Conservation (phyloP, 2,113 vertebrate species). For the Garra rufa region DNA sequence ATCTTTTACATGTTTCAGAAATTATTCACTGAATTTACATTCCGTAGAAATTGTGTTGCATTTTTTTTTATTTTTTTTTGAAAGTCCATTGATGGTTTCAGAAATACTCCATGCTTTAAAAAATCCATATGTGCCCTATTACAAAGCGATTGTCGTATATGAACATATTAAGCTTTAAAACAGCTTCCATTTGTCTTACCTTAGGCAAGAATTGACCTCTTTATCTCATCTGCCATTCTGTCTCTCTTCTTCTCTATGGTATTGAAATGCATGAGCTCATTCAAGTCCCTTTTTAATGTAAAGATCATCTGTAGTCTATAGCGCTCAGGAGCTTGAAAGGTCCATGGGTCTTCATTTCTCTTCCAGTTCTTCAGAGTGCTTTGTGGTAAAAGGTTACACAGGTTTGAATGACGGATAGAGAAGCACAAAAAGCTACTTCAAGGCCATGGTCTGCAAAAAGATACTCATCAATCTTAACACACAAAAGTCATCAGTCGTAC, state of each 20-base stretch:
- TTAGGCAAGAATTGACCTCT: slow-evolving; percentile 18
- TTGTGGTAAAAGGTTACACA: slow-evolving; percentile 2
- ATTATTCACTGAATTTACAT: not conserved
- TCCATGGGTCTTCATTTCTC: not conserved
- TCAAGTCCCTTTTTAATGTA: slow-evolving; percentile 12
- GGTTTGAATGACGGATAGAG: slow-evolving; percentile 4
- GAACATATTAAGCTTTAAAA: slow-evolving; percentile 31
- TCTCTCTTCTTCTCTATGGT: not conserved
- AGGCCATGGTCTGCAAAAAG: not conserved
- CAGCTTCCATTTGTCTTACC: slow-evolving; percentile 38
- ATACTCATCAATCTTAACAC: not conserved
- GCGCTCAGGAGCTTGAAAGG: not conserved
- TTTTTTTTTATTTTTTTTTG: not conserved
- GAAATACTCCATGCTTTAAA: not conserved
- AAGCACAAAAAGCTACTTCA: not conserved
- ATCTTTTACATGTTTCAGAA: not conserved
- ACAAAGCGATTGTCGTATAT: not conserved
- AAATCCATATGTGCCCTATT: not conserved
- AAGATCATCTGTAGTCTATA: not conserved
- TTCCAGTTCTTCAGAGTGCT: not conserved
- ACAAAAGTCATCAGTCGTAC: not conserved
- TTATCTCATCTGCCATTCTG: slow-evolving; percentile 15
- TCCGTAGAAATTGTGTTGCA: not conserved
- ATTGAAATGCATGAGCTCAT: slow-evolving; percentile 22
- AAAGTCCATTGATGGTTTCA: not conserved